A percentile compares a stretch with the other conserved stretches of the same genome.
phyloP scores from a whole-genome alignment of 2,113 vertebrate species.

The Nematolebias whitei region DNA sequence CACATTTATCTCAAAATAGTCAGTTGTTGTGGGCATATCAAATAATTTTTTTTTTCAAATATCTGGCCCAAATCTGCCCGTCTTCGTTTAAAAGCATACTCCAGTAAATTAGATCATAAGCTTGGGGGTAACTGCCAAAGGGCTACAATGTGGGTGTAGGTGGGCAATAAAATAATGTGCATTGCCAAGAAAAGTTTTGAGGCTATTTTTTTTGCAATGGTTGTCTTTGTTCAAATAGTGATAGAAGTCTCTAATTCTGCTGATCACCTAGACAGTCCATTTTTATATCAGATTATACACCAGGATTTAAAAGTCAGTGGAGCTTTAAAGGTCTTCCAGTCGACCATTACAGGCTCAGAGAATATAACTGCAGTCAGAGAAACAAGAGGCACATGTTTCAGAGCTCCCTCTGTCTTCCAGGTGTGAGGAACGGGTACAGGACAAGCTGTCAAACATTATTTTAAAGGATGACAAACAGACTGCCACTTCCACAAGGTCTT shows the following conservation, averaged over 20 bases:
- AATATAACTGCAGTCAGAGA: conserved; percentile 10
- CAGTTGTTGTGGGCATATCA: too few relatives aligned
- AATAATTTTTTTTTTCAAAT: too few relatives aligned
- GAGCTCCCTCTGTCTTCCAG: conserved; percentile 38
- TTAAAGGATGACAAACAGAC: conserved; percentile 51
- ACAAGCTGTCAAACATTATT: conserved; percentile 44
- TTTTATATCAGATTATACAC: conserved; percentile 34
- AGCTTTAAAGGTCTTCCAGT: conserved; percentile 57
- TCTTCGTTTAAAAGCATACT: too few relatives aligned
- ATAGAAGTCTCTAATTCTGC: neutral
- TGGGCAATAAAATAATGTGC: too few relatives aligned
- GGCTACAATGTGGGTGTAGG: too few relatives aligned
- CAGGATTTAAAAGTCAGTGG: conserved; percentile 43
- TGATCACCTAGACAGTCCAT: neutral
- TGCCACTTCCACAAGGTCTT: conserved; percentile 34
- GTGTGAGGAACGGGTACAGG: conserved; percentile 43
- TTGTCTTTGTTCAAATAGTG: neutral
- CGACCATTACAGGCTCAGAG: conserved; percentile 58
- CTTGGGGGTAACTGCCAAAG: too few relatives aligned
- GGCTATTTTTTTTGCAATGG: too few relatives aligned
- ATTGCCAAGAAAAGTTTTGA: too few relatives aligned
- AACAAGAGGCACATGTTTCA: conserved; percentile 3
- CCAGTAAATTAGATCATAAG: too few relatives aligned
- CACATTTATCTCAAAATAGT: too few relatives aligned
- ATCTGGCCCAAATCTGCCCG: too few relatives aligned